Base-by-base conservation (phyloP, 2,113 vertebrate genomes). In the Sturnus vulgaris region DNA sequence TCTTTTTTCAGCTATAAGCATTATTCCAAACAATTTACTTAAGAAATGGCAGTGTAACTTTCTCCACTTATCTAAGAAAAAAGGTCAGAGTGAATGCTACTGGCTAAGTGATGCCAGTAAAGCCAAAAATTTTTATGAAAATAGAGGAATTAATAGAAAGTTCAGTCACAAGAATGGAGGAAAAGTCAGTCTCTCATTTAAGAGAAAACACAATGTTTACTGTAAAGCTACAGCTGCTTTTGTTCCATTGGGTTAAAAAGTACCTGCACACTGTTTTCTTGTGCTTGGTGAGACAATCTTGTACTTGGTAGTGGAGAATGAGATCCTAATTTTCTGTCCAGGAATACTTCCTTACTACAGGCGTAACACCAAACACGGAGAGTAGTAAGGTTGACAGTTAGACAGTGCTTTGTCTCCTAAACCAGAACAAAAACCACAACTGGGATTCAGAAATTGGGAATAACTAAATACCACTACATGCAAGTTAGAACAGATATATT, bases 281-380 rank as follows among this genome's bases (percentile, higher is more conserved):
- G 96, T 24, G 96, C 92, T 24, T 98, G 97, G 15, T 98, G 97
- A 94, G 97, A 96, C 11, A 97, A 90, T 96, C 98, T 98, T 90
- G 97, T 79, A 97, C 92, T 97, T 93, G 97, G 89, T 27, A 98
- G 95, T 2, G 97, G 97, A 49, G 98, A 97, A 69, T 98, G 98
- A 76, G 98, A 98, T 86, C 98, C 98, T n/a, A 99, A 97, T 97
- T 99, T 99, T 90, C 99, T 98, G 65, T 99, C 99, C 97, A 99
- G 97, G 96, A 99, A 99, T 17, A 99, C 99, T 97, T 99, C 99
- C 96, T 99, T 99, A 92, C 98, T 98, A 85, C 99, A 99, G 94
- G 99, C 98, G 2, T 99, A 99, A 98, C 99, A 99, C 99, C 99
- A 99, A 61, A 99, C 99, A 73, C 99, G 98, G 23, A 99, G 98